These are phyloP conservation scores for Cataglyphis altisquamis DNA, from an alignment of 2,888 invertebrate genomes.

Conservation along the genomic window DNA sequence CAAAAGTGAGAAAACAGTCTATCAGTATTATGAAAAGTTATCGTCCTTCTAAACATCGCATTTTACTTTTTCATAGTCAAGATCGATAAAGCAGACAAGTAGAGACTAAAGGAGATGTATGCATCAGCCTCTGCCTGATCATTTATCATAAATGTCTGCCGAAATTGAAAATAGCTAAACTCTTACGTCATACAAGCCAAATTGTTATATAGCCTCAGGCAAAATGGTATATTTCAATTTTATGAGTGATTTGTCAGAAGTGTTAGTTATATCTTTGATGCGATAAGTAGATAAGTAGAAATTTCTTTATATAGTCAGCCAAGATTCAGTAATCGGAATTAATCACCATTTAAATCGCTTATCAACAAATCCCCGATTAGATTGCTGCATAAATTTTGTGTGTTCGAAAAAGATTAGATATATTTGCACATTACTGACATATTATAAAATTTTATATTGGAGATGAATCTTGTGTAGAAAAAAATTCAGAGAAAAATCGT, in stretches of 20 bases:
- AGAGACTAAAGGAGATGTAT: slow-evolving; percentile 40
- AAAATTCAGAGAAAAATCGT: background rate
- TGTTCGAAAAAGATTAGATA: background rate
- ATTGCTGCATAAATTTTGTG: slow-evolving; percentile 4
- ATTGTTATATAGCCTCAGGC: slow-evolving; percentile 16
- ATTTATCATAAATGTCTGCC: slow-evolving; percentile 40
- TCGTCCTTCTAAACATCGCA: slow-evolving; percentile 11
- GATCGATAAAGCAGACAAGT: slow-evolving; percentile 35
- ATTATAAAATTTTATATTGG: background rate
- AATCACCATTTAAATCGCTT: background rate
- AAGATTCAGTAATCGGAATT: background rate
- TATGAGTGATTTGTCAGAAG: slow-evolving; percentile 23
- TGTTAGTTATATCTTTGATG: background rate
- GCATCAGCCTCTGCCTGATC: background rate
- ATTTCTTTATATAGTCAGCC: background rate
- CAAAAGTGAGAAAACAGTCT: background rate
- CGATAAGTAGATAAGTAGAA: slow-evolving; percentile 28
- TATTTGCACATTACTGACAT: background rate
- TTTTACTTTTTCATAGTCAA: slow-evolving; percentile 14
- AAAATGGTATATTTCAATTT: slow-evolving; percentile 32
- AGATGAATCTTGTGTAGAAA: background rate
- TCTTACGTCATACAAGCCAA: slow-evolving; percentile 22
- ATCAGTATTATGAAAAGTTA: slow-evolving; percentile 33
- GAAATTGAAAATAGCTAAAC: slow-evolving; percentile 19
- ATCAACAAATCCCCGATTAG: background rate